These are phyloP conservation scores for Myoxocephalus aenaeus DNA, from an alignment of 2,797 vertebrate genomes.

Conservation along the genomic window DNA sequence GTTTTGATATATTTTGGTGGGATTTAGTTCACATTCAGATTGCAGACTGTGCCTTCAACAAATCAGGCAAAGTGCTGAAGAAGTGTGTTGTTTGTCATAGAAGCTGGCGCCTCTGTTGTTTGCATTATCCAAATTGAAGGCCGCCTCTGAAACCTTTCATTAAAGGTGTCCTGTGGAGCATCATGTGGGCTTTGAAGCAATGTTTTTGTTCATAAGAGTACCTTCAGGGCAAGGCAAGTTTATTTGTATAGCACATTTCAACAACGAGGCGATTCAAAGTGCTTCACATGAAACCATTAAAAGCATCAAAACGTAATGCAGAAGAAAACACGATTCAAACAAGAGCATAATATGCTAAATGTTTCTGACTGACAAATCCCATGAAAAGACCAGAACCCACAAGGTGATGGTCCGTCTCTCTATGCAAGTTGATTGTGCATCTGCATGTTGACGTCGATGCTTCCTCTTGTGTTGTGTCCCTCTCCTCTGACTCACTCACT, in stretches of 20 bases:
- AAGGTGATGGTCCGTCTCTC: background rate
- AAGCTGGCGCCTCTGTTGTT: background rate
- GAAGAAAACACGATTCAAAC: no score
- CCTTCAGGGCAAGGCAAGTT: background rate
- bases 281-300: no score
- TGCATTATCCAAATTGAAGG: constrained; percentile 51
- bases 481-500: constrained; percentile 24
- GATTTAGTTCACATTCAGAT: background rate
- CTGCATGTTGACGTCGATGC: background rate
- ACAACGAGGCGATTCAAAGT: no score
- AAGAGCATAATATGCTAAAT: background rate
- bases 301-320: no score
- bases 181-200: background rate
- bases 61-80: constrained; percentile 15
- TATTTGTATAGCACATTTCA: no score
- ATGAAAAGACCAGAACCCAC: background rate
- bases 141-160: background rate
- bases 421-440: background rate
- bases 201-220: background rate
- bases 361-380: background rate
- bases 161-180: background rate
- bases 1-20: background rate
- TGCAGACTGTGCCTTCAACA: background rate
- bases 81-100: background rate
- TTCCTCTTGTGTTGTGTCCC: constrained; percentile 25